phyloP scores from a whole-genome alignment of 2,888 invertebrate species.

The Hirtodrosophila histrioides region DNA sequence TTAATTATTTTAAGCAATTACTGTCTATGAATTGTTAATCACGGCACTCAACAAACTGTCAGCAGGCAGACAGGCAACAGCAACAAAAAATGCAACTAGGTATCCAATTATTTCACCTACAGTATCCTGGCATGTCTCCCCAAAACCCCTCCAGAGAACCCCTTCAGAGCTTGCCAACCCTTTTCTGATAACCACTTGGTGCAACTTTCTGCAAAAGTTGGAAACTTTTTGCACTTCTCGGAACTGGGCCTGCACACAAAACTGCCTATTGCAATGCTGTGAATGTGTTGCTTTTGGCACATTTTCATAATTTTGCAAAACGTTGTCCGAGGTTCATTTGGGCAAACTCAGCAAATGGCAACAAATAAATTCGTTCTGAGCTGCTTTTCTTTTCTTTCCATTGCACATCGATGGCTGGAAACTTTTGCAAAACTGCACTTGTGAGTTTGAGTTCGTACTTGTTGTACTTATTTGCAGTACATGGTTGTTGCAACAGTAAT shows the following conservation, averaged over 20 bases:
- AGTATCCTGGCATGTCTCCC: too few relatives aligned
- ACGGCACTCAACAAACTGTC: too few relatives aligned
- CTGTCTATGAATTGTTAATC: too few relatives aligned
- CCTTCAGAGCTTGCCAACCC: too few relatives aligned
- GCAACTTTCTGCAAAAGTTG: constrained; percentile 21
- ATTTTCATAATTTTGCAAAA: constrained; percentile 63
- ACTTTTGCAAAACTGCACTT: constrained; percentile 64
- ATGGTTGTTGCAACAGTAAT: constrained; percentile 70
- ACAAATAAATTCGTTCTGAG: constrained; percentile 56
- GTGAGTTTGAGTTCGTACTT: constrained; percentile 46
- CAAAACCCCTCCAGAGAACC: too few relatives aligned
- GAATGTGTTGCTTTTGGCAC: constrained; percentile 48
- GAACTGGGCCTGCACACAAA: background rate
- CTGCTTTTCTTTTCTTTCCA: constrained; percentile 12
- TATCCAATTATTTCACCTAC: too few relatives aligned
- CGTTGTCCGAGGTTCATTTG: constrained; percentile 48
- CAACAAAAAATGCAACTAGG: too few relatives aligned
- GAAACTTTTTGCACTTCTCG: constrained; percentile 26
- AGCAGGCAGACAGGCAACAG: too few relatives aligned
- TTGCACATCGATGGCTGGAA: constrained; percentile 51
- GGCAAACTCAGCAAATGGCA: constrained; percentile 32
- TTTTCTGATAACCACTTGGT: constrained; percentile 2
- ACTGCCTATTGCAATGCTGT: constrained; percentile 24
- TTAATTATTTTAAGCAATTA: too few relatives aligned
- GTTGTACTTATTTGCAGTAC: constrained; percentile 18